phyloP scores from a whole-genome alignment of 2,113 vertebrate species.

The Arenaria interpres region DNA sequence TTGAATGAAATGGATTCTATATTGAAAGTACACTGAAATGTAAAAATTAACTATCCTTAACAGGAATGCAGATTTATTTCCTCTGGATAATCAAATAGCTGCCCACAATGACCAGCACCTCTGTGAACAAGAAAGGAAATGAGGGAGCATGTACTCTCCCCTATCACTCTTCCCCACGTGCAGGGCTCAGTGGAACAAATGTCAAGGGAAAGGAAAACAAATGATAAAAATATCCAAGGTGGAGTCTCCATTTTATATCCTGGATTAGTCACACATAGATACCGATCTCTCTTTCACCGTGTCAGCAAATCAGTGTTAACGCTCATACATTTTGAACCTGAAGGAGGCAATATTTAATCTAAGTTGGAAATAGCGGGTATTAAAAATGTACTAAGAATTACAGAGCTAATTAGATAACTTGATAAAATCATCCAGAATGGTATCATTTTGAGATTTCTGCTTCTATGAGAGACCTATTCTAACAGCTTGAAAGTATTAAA shows the following conservation, averaged over 20 bases:
- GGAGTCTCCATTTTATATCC: neutral
- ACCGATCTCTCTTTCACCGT: neutral
- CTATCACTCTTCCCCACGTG: neutral
- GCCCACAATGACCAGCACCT: neutral
- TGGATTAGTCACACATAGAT: neutral
- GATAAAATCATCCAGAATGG: neutral
- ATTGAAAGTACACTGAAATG: neutral
- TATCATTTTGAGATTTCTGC: neutral
- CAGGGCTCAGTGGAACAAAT: neutral
- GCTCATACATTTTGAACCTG: neutral
- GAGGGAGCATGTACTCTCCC: neutral
- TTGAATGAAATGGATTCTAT: neutral
- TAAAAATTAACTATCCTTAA: neutral
- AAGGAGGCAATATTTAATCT: neutral
- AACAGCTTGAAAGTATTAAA: neutral
- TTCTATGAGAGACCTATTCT: neutral
- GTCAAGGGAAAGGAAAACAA: neutral
- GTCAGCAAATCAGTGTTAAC: neutral
- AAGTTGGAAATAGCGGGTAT: neutral
- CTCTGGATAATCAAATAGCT: neutral
- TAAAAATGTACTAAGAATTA: neutral
- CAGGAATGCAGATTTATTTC: neutral
- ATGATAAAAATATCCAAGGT: neutral
- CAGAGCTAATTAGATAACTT: neutral
- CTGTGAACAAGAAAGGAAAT: neutral